Conservation (phyloP, 2,888 invertebrate species). For the Lamellibrachia satsuma region DNA sequence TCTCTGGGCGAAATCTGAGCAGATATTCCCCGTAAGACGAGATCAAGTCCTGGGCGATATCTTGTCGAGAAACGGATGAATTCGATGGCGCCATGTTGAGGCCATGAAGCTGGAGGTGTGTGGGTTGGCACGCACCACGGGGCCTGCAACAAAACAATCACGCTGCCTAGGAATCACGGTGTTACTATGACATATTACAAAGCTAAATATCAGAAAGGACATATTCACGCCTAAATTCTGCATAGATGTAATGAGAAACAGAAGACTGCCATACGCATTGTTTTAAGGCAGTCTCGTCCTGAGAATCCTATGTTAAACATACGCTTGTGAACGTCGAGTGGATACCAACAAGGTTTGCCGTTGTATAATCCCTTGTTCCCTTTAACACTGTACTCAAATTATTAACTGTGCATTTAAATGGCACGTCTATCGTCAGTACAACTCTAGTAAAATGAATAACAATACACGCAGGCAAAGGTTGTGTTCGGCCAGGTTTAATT, state of each 20-base stretch:
- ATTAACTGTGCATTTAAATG: not conserved
- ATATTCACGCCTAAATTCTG: no score
- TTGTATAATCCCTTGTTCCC: no score
- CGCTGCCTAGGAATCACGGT: no score
- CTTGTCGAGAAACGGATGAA: slow-evolving; percentile 56
- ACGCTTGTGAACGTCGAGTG: no score
- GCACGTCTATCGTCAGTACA: not conserved
- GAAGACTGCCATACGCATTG: no score
- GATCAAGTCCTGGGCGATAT: slow-evolving; percentile 59
- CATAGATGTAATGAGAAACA: no score
- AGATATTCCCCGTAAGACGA: slow-evolving; percentile 57
- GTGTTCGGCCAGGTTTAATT: not conserved
- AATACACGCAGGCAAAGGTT: not conserved
- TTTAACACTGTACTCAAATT: no score
- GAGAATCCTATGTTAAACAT: no score
- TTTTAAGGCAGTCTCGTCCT: no score
- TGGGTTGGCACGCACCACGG: slow-evolving; percentile 23
- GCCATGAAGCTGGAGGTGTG: slow-evolving; percentile 49
- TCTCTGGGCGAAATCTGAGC: slow-evolving; percentile 55
- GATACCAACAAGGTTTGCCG: no score
- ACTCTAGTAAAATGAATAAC: not conserved
- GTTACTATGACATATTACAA: no score
- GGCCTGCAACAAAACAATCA: slow-evolving; percentile 26
- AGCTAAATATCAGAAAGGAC: no score
- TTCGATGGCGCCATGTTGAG: slow-evolving; percentile 53